phyloP scores from a whole-genome alignment of 23 tunicate species.

The Halocynthia roretzi region DNA sequence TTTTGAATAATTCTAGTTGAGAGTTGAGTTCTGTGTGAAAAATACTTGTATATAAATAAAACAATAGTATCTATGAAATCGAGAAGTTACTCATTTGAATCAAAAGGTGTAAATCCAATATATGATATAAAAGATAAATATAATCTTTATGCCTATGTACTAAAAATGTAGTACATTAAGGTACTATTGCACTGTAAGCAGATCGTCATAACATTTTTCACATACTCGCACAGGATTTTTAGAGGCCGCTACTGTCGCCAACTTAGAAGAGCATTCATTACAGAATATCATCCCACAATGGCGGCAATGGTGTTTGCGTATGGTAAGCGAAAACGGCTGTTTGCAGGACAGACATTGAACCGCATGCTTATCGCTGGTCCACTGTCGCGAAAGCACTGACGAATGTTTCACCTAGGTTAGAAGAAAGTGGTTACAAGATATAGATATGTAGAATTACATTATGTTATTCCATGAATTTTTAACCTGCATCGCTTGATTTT shows the following conservation, averaged over 20 bases:
- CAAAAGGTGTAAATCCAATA: not conserved
- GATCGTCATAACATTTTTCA: constrained; percentile 79
- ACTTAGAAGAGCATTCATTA: constrained; percentile 63
- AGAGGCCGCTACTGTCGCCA: constrained; percentile 72
- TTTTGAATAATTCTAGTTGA: too few species aligned
- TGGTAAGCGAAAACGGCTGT: constrained; percentile 50
- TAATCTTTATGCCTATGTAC: not conserved
- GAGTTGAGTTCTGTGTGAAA: too few species aligned
- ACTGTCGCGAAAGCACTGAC: constrained; percentile 70
- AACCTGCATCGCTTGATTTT: constrained; percentile 95
- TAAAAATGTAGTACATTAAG: too few species aligned
- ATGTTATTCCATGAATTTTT: not conserved
- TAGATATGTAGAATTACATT: too few species aligned
- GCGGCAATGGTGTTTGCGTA: constrained; percentile 87
- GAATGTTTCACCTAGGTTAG: constrained; percentile 76
- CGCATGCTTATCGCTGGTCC: constrained; percentile 69
- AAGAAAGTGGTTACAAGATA: not conserved
- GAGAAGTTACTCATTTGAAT: too few species aligned
- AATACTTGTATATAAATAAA: too few species aligned
- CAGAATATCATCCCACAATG: constrained; percentile 92
- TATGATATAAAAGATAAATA: not conserved
- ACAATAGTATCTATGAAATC: too few species aligned
- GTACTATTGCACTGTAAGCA: constrained; percentile 35
- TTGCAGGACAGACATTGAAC: constrained; percentile 48
- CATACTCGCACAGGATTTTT: constrained; percentile 92